Evolutionary conservation across 2,888 invertebrate genomes (phyloP).

Genomic region (Tyria jacobaeae): DNA sequence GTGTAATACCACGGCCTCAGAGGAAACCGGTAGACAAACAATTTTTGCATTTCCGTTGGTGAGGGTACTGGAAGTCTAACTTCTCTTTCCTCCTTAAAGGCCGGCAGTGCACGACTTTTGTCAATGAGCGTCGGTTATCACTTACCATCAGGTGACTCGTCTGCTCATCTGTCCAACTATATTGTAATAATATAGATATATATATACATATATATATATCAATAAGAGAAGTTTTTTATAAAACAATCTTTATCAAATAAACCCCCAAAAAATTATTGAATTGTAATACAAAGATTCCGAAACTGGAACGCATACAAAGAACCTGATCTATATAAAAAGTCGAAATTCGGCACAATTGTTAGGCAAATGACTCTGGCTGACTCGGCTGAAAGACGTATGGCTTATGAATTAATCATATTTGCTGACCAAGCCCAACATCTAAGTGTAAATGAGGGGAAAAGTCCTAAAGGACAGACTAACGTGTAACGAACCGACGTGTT

Average conservation of each 20-base stretch:
- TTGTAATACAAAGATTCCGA: neutral
- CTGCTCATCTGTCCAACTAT: no score
- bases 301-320: conserved; percentile 38
- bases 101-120: no score
- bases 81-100: no score
- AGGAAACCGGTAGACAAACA: no score
- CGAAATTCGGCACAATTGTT: conserved; percentile 24
- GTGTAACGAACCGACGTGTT: conserved; percentile 1
- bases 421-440: conserved; percentile 33
- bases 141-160: no score
- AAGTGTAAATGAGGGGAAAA: conserved; percentile 45
- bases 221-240: neutral
- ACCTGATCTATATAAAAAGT: conserved; percentile 26
- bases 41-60: no score
- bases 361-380: conserved; percentile 45
- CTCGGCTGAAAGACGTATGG: conserved; percentile 37
- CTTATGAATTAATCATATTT: conserved; percentile 52
- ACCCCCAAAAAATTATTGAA: neutral
- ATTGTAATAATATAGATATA: neutral
- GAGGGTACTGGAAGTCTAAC: no score
- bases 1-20: no score
- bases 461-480: conserved; percentile 23
- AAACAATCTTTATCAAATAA: conserved; percentile 1
- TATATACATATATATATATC: neutral
- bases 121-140: no score